Evolutionary conservation across 1,140 invertebrate genomes (phyloP).

Genomic region (Drosophila burlai): DNA sequence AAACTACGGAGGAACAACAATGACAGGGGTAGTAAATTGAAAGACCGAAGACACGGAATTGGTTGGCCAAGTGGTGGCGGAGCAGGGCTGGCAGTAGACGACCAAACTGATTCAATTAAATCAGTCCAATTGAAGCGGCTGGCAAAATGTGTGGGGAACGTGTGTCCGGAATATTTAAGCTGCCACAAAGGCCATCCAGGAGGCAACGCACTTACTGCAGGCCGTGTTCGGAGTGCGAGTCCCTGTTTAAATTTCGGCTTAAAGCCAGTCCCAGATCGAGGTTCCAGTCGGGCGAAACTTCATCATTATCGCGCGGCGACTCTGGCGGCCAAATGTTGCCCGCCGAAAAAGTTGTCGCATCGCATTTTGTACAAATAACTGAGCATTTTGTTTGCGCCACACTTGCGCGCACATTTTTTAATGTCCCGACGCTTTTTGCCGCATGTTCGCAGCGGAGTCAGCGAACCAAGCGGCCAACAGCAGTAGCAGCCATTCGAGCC

Average conservation of each 20-base stretch:
- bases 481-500: slow-evolving; percentile 23
- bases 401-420: slow-evolving; percentile 75
- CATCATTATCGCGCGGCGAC: slow-evolving; percentile 56
- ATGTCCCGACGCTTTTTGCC: slow-evolving; percentile 75
- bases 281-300: slow-evolving; percentile 44
- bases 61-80: slow-evolving; percentile 6
- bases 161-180: slow-evolving; percentile 78
- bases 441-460: slow-evolving; percentile 65
- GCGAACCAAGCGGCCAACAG: slow-evolving; percentile 55
- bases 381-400: slow-evolving; percentile 80
- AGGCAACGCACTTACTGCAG: slow-evolving; percentile 37
- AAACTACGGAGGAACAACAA: slow-evolving; percentile 45
- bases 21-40: slow-evolving; percentile 70
- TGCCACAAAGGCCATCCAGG: slow-evolving; percentile 38
- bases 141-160: slow-evolving; percentile 64
- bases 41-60: slow-evolving; percentile 60
- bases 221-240: background rate
- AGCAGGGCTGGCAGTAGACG: slow-evolving; percentile 38
- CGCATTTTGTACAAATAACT: slow-evolving; percentile 80
- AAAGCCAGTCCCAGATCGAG: slow-evolving; percentile 32
- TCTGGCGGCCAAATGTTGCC: slow-evolving; percentile 66
- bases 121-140: slow-evolving; percentile 81
- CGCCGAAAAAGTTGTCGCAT: slow-evolving; percentile 58
- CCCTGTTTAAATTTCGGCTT: slow-evolving; percentile 73
- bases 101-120: slow-evolving; percentile 82